Base-by-base conservation (phyloP, 2,113 vertebrate species). In the Mastomys coucha region DNA sequence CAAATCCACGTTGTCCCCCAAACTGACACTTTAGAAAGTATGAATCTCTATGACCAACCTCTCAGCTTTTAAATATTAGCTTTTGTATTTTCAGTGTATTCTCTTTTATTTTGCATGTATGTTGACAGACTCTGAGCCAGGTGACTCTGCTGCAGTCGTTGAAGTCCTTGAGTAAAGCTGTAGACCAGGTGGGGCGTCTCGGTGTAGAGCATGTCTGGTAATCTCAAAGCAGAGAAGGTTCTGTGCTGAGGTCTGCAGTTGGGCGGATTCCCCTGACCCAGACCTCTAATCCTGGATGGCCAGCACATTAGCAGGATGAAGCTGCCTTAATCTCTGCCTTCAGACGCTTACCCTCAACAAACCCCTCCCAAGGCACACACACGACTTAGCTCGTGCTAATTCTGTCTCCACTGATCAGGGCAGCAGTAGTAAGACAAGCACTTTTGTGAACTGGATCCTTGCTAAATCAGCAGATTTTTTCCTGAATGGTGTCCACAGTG, bases 341-440 rank as follows among this genome's bases (percentile, higher is more conserved):
- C 99, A 99, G 99, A 98, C 99, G 99, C 99, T 99, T 99, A 99
- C 99, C 99, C 99, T 99, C 99, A 99, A 98, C 99, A 99, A 99
- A 99, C 99, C 99, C 99, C 99, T 99, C 98, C 99, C 98, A 99
- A 99, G 99, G 99, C 99, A 99, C 99, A 98, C 97, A 96, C 98
- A 98, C 98, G 99, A 99, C 98, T 99, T 99, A 99, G 98, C 98
- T 97, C 99, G 99, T 99, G 99, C 99, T 99, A 99, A 99, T 99
- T 99, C 99, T 99, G 99, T 99, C 99, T 99, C 98, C 98, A 95
- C 98, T 99, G 98, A 99, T 99, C 99, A 99, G 98, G 99, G 98
- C 96, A 98, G 96, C 98, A 97, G 98, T 98, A 98, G 99, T 90
- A 97, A 98, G 97, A 98, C 97, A 88, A 20, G 73, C 97, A 98